Conservation (phyloP, 2,888 invertebrate genomes). For the Aricia artaxerxes region DNA sequence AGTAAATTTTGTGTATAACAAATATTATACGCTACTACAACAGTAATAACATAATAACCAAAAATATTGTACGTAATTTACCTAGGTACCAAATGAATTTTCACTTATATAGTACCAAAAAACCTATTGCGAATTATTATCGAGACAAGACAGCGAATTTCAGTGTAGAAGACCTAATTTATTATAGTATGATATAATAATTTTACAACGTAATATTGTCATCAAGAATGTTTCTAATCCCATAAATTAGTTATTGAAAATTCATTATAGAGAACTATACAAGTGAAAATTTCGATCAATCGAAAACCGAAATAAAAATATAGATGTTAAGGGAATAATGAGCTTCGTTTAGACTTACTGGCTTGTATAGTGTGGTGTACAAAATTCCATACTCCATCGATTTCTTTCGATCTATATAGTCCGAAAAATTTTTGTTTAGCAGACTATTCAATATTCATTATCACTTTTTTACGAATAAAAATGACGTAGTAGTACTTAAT, state of each 20-base stretch:
- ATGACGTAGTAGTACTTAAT: neutral
- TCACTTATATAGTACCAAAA: constrained; percentile 3
- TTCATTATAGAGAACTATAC: neutral
- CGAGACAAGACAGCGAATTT: neutral
- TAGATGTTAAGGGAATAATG: constrained; percentile 77
- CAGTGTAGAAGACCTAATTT: neutral
- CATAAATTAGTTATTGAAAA: neutral
- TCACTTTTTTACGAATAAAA: neutral
- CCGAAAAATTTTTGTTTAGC: neutral
- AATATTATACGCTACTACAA: constrained; percentile 23
- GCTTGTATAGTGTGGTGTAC: constrained; percentile 74
- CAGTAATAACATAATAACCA: neutral
- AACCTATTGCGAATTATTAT: neutral
- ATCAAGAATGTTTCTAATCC: neutral
- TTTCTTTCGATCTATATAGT: constrained; percentile 46
- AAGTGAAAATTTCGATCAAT: constrained; percentile 28
- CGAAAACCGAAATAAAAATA: constrained; percentile 51
- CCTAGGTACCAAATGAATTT: neutral
- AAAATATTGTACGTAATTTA: neutral
- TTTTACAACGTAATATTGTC: neutral
- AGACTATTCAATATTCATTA: neutral
- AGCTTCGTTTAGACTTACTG: constrained; percentile 78
- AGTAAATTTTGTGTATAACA: neutral
- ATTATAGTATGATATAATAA: neutral
- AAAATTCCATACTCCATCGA: constrained; percentile 53